These are phyloP conservation scores for Hylaeus volcanicus DNA, from an alignment of 1,140 invertebrate genomes.

Conservation along the genomic window DNA sequence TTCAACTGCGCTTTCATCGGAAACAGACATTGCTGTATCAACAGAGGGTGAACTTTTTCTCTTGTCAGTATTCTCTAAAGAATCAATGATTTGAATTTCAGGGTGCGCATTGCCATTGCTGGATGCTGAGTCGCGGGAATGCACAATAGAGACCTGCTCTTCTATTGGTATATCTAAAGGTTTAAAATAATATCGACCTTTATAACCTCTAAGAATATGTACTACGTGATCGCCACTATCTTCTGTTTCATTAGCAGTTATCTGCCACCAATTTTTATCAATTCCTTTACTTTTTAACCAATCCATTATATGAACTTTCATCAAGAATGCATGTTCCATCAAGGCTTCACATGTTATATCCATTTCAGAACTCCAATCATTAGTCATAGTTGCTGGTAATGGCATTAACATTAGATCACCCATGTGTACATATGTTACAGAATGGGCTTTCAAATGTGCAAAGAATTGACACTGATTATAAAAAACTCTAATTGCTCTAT, in stretches of 20 bases:
- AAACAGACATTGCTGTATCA: neutral
- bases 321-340: conserved; percentile 72
- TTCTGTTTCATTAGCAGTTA: conserved; percentile 36
- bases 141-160: conserved; percentile 9
- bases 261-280: conserved; percentile 69
- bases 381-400: conserved; percentile 57
- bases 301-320: conserved; percentile 70
- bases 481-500: conserved; percentile 69
- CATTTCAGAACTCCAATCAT: conserved; percentile 63
- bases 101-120: neutral
- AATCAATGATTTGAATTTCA: conserved; percentile 15
- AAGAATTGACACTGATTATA: conserved; percentile 77
- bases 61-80: neutral
- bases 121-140: neutral
- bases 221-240: conserved; percentile 40
- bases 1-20: conserved; percentile 39
- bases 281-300: conserved; percentile 68
- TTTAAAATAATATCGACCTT: conserved; percentile 37
- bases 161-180: conserved; percentile 25
- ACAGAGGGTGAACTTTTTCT: neutral
- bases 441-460: conserved; percentile 69
- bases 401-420: conserved; percentile 75
- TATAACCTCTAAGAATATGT: conserved; percentile 53
- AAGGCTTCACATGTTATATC: conserved; percentile 68
- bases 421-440: conserved; percentile 60